Conservation (phyloP, 2,113 vertebrate genomes). For the Tonatia bakeri region DNA sequence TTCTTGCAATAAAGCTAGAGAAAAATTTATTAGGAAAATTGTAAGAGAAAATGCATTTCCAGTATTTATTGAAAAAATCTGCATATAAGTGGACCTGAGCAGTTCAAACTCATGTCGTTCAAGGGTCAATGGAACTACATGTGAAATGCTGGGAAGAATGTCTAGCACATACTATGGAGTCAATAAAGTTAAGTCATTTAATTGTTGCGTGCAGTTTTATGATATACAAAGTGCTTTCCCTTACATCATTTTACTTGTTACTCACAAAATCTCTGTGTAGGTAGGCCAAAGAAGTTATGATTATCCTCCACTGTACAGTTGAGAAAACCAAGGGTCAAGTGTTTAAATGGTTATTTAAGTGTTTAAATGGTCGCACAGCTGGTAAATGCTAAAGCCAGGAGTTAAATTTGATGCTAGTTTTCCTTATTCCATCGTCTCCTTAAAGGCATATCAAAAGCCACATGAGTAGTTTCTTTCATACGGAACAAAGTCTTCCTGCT, state of each 20-base stretch:
- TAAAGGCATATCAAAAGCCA: slow-evolving; percentile 16
- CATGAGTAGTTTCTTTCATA: neutral
- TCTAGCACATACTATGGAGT: neutral
- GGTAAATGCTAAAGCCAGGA: slow-evolving; percentile 22
- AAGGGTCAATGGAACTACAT: too few relatives aligned
- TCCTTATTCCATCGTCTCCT: neutral
- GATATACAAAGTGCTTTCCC: neutral
- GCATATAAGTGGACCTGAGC: neutral
- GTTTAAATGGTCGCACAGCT: slow-evolving; percentile 45
- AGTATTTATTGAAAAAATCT: neutral
- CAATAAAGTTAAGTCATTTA: neutral
- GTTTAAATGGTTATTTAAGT: slow-evolving; percentile 51
- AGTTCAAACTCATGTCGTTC: neutral
- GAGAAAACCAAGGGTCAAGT: slow-evolving; percentile 53
- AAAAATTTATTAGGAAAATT: neutral
- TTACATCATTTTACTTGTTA: neutral
- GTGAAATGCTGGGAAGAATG: neutral
- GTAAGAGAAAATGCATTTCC: neutral
- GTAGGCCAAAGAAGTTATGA: neutral
- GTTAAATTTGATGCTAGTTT: neutral
- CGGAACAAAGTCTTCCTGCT: slow-evolving; percentile 12
- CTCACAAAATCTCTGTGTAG: neutral
- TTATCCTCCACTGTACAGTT: neutral
- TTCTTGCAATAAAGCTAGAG: neutral
- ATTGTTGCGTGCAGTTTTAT: neutral